Percentiles rank a stretch among this genome's conserved stretches.
Evolutionary conservation across 2,113 vertebrate species (phyloP).

Genomic region (Ictalurus punctatus): DNA sequence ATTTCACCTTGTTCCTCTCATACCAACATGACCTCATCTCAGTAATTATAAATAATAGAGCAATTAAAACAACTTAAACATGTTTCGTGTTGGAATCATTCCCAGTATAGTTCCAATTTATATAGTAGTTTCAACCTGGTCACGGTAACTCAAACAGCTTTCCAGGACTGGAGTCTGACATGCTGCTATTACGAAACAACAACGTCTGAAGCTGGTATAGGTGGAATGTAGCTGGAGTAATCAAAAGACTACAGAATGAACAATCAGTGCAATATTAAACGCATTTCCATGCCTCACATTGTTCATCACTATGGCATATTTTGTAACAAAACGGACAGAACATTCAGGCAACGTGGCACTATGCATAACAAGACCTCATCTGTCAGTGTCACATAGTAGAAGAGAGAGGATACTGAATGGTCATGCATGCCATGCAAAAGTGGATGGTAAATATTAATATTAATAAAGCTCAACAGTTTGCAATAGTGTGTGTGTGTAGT

Average conservation of each 20-base stretch:
- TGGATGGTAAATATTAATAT: conserved; percentile 11
- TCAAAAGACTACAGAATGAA: background rate
- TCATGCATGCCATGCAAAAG: conserved; percentile 67
- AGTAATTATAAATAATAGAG: background rate
- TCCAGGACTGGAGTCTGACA: conserved; percentile 16
- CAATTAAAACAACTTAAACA: background rate
- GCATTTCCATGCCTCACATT: background rate
- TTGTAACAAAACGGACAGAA: background rate
- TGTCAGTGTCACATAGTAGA: background rate
- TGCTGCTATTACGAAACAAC: background rate
- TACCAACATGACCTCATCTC: background rate
- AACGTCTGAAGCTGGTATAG: background rate
- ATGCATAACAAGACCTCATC: background rate
- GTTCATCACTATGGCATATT: background rate
- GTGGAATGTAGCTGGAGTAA: background rate
- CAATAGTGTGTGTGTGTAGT: background rate
- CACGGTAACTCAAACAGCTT: background rate
- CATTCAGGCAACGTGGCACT: background rate
- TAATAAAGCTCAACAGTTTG: background rate
- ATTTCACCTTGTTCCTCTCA: background rate
- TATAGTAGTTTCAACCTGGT: background rate
- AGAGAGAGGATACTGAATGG: conserved; percentile 42
- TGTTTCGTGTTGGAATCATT: background rate
- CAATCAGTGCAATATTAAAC: conserved; percentile 30
- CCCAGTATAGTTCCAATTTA: background rate